phyloP scores from a whole-genome alignment of 1,140 invertebrate genomes.

The Capitella teleta region DNA sequence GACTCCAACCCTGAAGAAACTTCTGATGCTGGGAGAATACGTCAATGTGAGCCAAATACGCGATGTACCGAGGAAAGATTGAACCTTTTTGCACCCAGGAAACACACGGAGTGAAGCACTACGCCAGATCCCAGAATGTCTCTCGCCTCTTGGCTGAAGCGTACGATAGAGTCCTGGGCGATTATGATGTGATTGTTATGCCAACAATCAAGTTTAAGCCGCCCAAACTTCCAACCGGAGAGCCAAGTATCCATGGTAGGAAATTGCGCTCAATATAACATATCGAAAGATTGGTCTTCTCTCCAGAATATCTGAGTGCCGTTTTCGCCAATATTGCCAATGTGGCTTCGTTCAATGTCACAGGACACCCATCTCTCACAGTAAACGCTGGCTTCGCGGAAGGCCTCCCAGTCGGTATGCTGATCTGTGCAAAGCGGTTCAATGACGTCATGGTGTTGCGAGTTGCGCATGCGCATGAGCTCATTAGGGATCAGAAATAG shows the following conservation, averaged over 20 bases:
- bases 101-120: constrained; percentile 19
- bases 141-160: constrained; percentile 11
- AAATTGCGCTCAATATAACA: too few species aligned
- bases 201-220: constrained; percentile 21
- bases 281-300: too few species aligned
- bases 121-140: constrained; percentile 18
- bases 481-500: background rate
- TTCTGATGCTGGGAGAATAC: too few species aligned
- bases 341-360: constrained; percentile 9
- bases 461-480: constrained; percentile 18
- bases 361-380: constrained; percentile 12
- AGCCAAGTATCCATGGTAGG: background rate
- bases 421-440: constrained; percentile 20
- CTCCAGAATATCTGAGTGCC: background rate
- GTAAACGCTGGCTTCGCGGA: constrained; percentile 11
- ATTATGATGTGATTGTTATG: constrained; percentile 25
- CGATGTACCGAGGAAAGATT: too few species aligned
- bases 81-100: constrained; percentile 2
- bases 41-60: too few species aligned
- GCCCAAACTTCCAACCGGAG: constrained; percentile 13
- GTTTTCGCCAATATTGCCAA: background rate
- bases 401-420: constrained; percentile 14
- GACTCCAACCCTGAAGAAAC: too few species aligned
- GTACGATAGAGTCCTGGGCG: constrained; percentile 18
- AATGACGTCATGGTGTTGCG: constrained; percentile 19